Base-by-base conservation (phyloP, 2,888 invertebrate species). In the Troides oblongomaculatus region DNA sequence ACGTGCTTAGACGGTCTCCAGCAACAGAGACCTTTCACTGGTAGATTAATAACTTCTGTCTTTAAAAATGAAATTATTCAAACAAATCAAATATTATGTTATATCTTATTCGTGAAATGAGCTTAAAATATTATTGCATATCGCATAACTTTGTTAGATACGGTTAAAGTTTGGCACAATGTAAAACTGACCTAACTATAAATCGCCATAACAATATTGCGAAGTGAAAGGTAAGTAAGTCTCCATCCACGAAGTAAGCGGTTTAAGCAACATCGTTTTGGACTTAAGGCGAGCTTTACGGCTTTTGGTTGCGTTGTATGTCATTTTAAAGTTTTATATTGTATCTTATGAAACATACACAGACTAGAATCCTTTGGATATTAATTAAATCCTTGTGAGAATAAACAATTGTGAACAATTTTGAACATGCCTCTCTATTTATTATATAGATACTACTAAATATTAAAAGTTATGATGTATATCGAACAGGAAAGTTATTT, bases 151-250 rank as follows among this genome's bases (percentile, higher is more conserved):
- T 66, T 50, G 39, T 70, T 70, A 70, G 53, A 58, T 60, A 53
- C 62, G 46, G 36, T 18, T 50, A 56, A 46, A 53, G n/a, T 66
- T 67, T 23, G 58, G 21, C 56, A 56, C 43, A 61, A 57, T 56
- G 56, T 60, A 59, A 30, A 58, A 25, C 56, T 62, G 68, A 62
- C 62, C 65, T 60, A 58, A 43, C 64, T 64, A 67, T 67, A 63
- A 69, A 72, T 70, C 69, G 71, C 73, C 72, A 74, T 73, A 76
- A 83, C 81, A 85, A 79, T 79, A 81, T 80, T 78, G 79, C 76
- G 73, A 78, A 89, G 89, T 88, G 88, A 89, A 89, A 90, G 89
- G 90, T 81, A 86, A 85, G 85, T 83, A 86, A 85, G 85, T 83
- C 81, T 83, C 81, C 84, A 79, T 85, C 87, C 86, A 86, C 85